phyloP scores from a whole-genome alignment of 1,140 invertebrate species.

The Subanguina moxae region DNA sequence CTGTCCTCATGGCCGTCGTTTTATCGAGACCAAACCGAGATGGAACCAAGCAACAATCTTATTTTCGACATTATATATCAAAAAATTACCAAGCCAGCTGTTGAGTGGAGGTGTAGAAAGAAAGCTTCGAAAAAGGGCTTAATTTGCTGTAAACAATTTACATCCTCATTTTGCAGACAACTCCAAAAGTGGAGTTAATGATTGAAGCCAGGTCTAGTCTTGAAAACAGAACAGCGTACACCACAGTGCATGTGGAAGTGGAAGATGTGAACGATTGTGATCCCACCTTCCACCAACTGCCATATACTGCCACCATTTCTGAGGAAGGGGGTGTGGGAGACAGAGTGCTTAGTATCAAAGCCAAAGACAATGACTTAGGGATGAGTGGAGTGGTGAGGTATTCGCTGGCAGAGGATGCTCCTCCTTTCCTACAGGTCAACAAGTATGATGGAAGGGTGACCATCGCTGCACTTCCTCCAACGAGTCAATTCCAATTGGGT shows the following conservation, averaged over 20 bases:
- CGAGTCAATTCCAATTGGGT: slow-evolving; percentile 13
- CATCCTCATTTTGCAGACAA: neutral
- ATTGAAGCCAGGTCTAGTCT: slow-evolving; percentile 12
- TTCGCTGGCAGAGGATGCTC: slow-evolving; percentile 42
- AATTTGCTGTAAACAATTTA: no score
- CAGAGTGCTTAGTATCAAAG: slow-evolving; percentile 59
- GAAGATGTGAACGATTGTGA: slow-evolving; percentile 52
- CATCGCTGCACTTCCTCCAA: slow-evolving; percentile 9
- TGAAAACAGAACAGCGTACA: slow-evolving; percentile 20
- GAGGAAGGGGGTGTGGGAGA: slow-evolving; percentile 57
- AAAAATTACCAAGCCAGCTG: no score
- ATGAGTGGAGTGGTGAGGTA: slow-evolving; percentile 61
- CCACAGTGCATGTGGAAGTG: slow-evolving; percentile 37
- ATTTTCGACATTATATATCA: no score
- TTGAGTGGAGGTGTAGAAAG: no score
- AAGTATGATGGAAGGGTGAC: slow-evolving; percentile 47
- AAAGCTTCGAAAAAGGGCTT: no score
- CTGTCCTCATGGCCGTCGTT: no score
- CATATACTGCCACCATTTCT: slow-evolving; percentile 30
- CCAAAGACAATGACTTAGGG: slow-evolving; percentile 61
- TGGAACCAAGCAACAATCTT: no score
- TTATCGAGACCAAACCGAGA: no score
- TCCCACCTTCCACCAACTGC: slow-evolving; percentile 27
- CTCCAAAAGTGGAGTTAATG: slow-evolving; percentile 31
- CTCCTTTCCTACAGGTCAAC: slow-evolving; percentile 45